Base-by-base conservation (phyloP, 2,113 vertebrate species). In the Sylvia atricapilla region DNA sequence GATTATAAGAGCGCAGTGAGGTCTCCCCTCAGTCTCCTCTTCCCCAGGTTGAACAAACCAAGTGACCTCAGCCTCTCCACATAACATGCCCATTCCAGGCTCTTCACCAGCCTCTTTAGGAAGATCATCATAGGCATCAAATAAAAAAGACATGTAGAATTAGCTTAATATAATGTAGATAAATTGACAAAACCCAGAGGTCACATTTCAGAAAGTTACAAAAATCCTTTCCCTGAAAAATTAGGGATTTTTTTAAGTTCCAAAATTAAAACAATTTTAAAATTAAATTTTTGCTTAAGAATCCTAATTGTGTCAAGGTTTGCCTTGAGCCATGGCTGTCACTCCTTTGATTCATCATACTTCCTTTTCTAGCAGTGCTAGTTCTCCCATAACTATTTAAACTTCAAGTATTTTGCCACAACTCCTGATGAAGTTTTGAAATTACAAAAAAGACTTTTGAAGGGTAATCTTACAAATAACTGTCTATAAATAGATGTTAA, bases 11-110 rank as follows among this genome's bases (percentile, higher is more conserved):
- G 2, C 15, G 28, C 8, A 44, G 19, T 6, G 10, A 66, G 22
- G 10, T 11, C 5, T 44, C 27, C 2, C 18, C 15, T 59, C 50
- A 15, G 22, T 8, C 15, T 66, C 7, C 17, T 70, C 53, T 52
- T 52, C 46, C 49, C 10, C 19, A 20, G 44, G 52, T 15, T 89
- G 22, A 44, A 30, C 27, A 74, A 3, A 52, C 15, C 22, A 50
- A 58, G 22, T 33, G 27, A 66, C 22, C 15, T 66, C 52, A 66
- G 28, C 27, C 19, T 2, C 8, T 15, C 20, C 33, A 21, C 15
- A 39, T 16, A 44, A 28, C 3, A 5, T 0, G 0, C 19, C 16
- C 9, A 15, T 43, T 39, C 23, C 19, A 46, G n/a, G 30, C 19
- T 44, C 33, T 28, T 74, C 15, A 28, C 5, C 6, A 50, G 8